Evolutionary conservation across 2,797 vertebrate species (phyloP).

Genomic region (Nyctalus aviator): DNA sequence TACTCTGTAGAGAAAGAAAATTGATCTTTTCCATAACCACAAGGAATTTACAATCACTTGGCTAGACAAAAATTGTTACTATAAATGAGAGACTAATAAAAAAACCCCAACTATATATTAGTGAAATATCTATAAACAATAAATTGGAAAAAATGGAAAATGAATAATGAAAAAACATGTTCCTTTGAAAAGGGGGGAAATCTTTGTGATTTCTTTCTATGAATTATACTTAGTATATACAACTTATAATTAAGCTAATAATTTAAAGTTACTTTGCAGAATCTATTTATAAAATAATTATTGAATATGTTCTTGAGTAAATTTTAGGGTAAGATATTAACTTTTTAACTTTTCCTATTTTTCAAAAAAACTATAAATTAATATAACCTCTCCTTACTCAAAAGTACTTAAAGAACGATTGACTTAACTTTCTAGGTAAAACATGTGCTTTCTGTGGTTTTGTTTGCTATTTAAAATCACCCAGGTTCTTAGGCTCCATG

Average conservation of each 20-base stretch:
- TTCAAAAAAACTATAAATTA: neutral
- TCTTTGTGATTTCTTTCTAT: neutral
- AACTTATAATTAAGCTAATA: slow-evolving; percentile 11
- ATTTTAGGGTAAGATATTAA: neutral
- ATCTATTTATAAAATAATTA: slow-evolving; percentile 34
- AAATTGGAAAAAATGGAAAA: neutral
- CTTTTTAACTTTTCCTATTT: neutral
- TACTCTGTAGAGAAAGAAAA: neutral
- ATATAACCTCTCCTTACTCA: neutral
- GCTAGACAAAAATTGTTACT: neutral
- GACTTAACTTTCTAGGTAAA: neutral
- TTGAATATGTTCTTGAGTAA: neutral
- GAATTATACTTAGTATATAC: neutral
- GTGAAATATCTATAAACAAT: slow-evolving; percentile 56
- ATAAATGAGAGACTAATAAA: slow-evolving; percentile 32
- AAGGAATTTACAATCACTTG: slow-evolving; percentile 54
- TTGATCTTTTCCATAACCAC: neutral
- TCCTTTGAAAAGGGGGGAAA: neutral
- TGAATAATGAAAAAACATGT: neutral
- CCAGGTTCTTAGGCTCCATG: neutral
- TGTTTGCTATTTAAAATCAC: slow-evolving; percentile 30
- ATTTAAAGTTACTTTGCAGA: neutral
- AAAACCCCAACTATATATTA: slow-evolving; percentile 61
- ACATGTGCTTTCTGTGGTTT: neutral
- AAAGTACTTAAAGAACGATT: neutral